Evolutionary conservation across 2,113 vertebrate species (phyloP).

Genomic region (Notarius lentiginosus): DNA sequence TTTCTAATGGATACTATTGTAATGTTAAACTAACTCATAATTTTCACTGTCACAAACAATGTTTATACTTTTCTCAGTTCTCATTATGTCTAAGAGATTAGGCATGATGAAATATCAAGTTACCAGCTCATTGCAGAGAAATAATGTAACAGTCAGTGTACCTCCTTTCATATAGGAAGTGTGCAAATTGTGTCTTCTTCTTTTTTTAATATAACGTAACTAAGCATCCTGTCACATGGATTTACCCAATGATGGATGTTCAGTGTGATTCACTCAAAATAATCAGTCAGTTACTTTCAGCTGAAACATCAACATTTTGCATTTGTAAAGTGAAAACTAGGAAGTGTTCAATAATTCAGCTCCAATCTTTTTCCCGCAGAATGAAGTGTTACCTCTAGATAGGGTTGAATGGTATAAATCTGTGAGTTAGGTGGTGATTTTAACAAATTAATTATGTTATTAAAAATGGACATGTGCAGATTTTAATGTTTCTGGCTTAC

Average conservation of each 20-base stretch:
- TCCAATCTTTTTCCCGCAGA: neutral
- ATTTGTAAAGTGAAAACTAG: conserved; percentile 4
- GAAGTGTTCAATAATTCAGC: neutral
- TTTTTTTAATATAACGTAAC: neutral
- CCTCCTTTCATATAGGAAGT: conserved; percentile 5
- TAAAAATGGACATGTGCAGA: neutral
- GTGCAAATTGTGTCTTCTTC: neutral
- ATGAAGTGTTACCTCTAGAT: neutral
- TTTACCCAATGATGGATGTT: neutral
- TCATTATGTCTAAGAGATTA: neutral
- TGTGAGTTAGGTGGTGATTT: neutral
- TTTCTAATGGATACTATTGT: neutral
- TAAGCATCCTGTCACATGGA: conserved; percentile 1
- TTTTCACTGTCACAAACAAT: neutral
- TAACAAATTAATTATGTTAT: neutral
- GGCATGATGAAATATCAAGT: neutral
- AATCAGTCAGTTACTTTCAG: neutral
- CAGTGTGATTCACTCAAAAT: neutral
- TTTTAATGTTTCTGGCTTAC: neutral
- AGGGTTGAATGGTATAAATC: neutral
- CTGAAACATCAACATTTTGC: neutral
- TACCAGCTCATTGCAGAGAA: neutral
- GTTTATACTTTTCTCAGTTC: neutral
- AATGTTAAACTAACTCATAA: neutral
- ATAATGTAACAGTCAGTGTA: neutral